Conservation (phyloP, 2,888 invertebrate species). For the Meta bourneti region DNA sequence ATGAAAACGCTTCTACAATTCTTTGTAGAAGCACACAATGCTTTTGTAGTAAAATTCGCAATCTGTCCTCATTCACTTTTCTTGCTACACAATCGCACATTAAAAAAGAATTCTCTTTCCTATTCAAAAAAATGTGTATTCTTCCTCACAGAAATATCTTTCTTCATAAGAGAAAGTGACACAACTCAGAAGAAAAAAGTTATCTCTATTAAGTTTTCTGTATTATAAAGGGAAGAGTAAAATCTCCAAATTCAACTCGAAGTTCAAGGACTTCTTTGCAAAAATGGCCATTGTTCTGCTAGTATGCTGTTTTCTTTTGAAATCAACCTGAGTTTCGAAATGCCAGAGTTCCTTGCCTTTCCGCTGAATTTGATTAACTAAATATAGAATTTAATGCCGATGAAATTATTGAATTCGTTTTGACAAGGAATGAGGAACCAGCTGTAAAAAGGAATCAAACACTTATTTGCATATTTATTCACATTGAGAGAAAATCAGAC, state of each 20-base stretch:
- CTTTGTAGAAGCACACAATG: too few relatives aligned
- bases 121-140: slow-evolving; percentile 3
- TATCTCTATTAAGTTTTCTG: not conserved
- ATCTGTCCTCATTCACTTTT: slow-evolving; percentile 8
- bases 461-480: not conserved
- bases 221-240: not conserved
- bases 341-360: slow-evolving; percentile 16
- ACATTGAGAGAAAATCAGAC: not conserved
- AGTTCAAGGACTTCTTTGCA: slow-evolving; percentile 50
- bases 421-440: slow-evolving; percentile 47
- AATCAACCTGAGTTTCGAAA: slow-evolving; percentile 24
- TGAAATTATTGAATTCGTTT: not conserved
- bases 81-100: slow-evolving; percentile 22
- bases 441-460: not conserved
- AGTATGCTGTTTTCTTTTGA: slow-evolving; percentile 1
- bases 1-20: too few relatives aligned
- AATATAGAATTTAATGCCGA: slow-evolving; percentile 41
- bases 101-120: slow-evolving; percentile 19
- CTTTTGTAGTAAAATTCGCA: not conserved
- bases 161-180: slow-evolving; percentile 30
- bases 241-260: slow-evolving; percentile 17
- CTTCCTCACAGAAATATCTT: slow-evolving; percentile 26
- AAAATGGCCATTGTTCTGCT: slow-evolving; percentile 18
- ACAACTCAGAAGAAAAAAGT: not conserved
- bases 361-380: slow-evolving; percentile 25